These are phyloP conservation scores for Haliclona indistincta DNA, from an alignment of 37 sponge, comb jelly and placozoan genomes.

Conservation along the genomic window DNA sequence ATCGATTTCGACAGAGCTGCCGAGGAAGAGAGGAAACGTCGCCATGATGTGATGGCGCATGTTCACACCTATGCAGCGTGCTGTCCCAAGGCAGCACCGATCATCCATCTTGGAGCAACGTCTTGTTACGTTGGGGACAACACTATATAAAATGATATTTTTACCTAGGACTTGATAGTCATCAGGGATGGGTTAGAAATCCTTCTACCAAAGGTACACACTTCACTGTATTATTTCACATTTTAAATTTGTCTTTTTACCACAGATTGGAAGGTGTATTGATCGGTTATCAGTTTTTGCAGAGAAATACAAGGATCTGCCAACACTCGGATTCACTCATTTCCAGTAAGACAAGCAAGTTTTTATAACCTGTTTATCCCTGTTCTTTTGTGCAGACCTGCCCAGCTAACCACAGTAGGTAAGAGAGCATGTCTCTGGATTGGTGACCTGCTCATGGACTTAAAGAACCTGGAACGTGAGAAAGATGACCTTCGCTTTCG, in stretches of 20 bases:
- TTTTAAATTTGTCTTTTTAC: too few relatives aligned
- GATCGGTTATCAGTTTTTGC: conserved; percentile 82
- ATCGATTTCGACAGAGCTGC: conserved; percentile 87
- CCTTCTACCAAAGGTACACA: conserved; percentile 80
- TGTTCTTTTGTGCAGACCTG: conserved; percentile 60
- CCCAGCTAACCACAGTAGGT: conserved; percentile 97
- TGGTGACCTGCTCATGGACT: conserved; percentile 84
- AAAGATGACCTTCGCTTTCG: conserved; percentile 72
- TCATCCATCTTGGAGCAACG: conserved; percentile 97
- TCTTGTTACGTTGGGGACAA: conserved; percentile 96
- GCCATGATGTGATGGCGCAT: conserved; percentile 99
- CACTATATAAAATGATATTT: conserved; percentile 42
- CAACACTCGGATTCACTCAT: conserved; percentile 97
- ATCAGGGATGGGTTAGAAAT: conserved; percentile 89
- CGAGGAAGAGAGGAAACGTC: conserved; percentile 79
- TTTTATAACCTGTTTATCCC: background rate
- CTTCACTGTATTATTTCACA: background rate
- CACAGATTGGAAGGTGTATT: conserved; percentile 84
- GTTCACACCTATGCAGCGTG: conserved; percentile 90
- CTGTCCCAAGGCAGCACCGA: conserved; percentile 91
- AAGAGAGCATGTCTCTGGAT: conserved; percentile 95
- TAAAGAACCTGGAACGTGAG: conserved; percentile 62
- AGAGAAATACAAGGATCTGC: conserved; percentile 71
- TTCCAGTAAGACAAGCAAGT: conserved; percentile 75
- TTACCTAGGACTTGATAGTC: conserved; percentile 82